Conservation (phyloP, 2,113 vertebrate species). For the Protobothrops mucrosquamatus region DNA sequence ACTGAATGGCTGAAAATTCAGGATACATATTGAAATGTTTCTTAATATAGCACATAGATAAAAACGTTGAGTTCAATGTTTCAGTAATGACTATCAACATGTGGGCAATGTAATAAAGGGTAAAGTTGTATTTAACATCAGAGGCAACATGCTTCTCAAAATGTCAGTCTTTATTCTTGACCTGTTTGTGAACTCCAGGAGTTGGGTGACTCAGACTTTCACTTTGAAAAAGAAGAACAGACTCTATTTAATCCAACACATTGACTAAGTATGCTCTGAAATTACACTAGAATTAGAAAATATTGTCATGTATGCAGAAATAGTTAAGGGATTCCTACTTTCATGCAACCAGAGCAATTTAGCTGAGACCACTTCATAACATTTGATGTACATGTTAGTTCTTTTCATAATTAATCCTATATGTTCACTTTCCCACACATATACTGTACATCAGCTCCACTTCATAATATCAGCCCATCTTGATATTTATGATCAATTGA, state of each 20-base stretch:
- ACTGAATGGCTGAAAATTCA: background rate
- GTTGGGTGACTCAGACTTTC: background rate
- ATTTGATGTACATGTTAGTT: background rate
- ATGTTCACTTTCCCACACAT: background rate
- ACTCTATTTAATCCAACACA: background rate
- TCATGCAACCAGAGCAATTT: background rate
- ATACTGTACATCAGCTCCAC: background rate
- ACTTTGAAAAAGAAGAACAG: background rate
- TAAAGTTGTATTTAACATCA: background rate
- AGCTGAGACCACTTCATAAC: background rate
- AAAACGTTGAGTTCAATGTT: background rate
- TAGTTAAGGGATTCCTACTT: background rate
- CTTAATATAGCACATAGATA: background rate
- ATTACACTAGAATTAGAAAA: background rate
- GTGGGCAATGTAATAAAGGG: background rate
- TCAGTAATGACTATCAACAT: background rate
- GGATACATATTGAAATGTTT: background rate
- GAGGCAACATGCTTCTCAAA: background rate
- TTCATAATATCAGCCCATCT: background rate
- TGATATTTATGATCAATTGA: background rate
- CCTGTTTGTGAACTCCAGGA: background rate
- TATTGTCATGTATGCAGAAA: background rate
- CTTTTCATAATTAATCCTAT: background rate
- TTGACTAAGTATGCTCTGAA: background rate
- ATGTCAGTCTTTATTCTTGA: background rate